A percentile compares a stretch with the other conserved stretches of the same genome.
phyloP scores from a whole-genome alignment of 2,797 vertebrate species.

The Pampus argenteus region DNA sequence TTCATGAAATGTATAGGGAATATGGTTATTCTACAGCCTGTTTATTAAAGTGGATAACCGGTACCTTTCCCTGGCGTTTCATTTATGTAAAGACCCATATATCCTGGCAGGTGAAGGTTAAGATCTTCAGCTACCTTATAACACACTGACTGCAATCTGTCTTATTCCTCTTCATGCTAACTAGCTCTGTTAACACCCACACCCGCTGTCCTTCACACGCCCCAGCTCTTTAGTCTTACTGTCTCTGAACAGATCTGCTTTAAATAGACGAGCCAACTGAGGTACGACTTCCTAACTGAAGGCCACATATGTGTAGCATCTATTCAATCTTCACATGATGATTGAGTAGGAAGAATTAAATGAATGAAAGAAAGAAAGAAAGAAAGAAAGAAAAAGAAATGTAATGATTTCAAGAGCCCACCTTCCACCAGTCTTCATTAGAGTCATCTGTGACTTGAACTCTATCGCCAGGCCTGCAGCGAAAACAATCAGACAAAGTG shows the following conservation, averaged over 20 bases:
- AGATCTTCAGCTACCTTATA: slow-evolving; percentile 59
- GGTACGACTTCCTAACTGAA: neutral
- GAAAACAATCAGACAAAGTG: slow-evolving; percentile 30
- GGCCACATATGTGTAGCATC: neutral
- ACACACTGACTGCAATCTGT: slow-evolving; percentile 52
- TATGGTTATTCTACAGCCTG: neutral
- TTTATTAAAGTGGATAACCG: neutral
- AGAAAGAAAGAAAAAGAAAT: neutral
- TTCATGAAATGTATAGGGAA: neutral
- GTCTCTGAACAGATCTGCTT: slow-evolving; percentile 26
- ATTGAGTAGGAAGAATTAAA: slow-evolving; percentile 12
- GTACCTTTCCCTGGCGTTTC: slow-evolving; percentile 14
- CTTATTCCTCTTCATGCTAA: slow-evolving; percentile 51
- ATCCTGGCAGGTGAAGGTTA: slow-evolving; percentile 57
- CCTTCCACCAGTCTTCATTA: slow-evolving; percentile 96
- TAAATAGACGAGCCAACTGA: slow-evolving; percentile 19
- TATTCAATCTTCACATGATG: neutral
- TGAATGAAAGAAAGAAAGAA: neutral
- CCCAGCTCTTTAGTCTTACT: slow-evolving; percentile 15
- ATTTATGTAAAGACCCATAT: slow-evolving; percentile 23
- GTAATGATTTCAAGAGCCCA: slow-evolving; percentile 54
- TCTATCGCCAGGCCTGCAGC: slow-evolving; percentile 88
- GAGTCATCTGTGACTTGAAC: slow-evolving; percentile 92
- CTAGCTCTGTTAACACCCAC: slow-evolving; percentile 37
- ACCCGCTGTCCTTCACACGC: slow-evolving; percentile 40